Evolutionary conservation across 2,888 invertebrate genomes (phyloP), one percentile per base, ranked within the genome.

Genomic region (Oasisia sp.): DNA sequence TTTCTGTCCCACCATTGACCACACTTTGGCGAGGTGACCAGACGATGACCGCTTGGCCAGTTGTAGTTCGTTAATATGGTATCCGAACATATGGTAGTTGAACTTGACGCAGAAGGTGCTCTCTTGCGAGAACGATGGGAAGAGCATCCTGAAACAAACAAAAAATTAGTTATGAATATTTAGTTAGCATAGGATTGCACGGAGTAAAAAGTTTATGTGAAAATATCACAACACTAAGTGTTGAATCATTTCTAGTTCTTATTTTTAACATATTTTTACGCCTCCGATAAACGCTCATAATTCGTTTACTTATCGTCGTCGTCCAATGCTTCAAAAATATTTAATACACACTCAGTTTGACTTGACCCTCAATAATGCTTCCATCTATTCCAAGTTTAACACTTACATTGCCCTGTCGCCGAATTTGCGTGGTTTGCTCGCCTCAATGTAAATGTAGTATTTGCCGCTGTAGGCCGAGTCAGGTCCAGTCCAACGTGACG

Each of bases 401-500:
- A 92, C 92, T 92, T 38, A 92, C 92, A 74, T 56, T 8, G 92
- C 92, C 27, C 90, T 92, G 89, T 92, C 92, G 89, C 90, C 74
- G 32, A 27, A 12, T 74, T 14, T 56, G 2, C 92, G 90, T 32
- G 92, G 92, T 58, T 8, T 91, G 91, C 92, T 92, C 38, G 92
- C 44, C 56, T 92, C 92, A 89, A 92, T 92, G 91, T 92, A 92
- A 91, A 92, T 92, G 50, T 92, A 92, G 38, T 91, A 92, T 7
- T 14, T n/a, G n/a, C 91, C 92, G 7, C 45, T 58, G 89, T 56
- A 74, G 12, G 92, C 92, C 19, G 32, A 7, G 58, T 91, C 91
- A 7, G 92, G 92, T 12, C 92, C 92, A 32, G 92, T 92, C 11
- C 74, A 89, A 11, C 74, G 91, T 0, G 91, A 91, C 8, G 92